These are phyloP conservation scores for Aphaenogaster ashmeadi DNA, from an alignment of 1,140 invertebrate genomes.

Conservation along the genomic window DNA sequence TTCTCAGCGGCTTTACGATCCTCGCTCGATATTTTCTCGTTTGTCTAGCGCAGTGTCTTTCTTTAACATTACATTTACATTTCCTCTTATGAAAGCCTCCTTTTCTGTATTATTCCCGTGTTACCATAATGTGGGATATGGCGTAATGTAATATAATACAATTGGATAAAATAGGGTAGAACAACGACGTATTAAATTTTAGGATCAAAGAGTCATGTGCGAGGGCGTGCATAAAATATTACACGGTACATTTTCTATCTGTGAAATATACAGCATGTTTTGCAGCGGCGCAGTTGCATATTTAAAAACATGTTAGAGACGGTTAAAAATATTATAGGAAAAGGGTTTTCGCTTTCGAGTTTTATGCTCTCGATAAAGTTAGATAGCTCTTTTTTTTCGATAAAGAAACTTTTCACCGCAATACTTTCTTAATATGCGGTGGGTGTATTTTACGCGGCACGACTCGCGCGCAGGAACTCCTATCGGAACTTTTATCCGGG, in stretches of 20 bases:
- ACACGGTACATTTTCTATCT: constrained; percentile 1
- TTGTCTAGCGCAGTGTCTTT: not conserved
- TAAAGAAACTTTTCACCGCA: constrained; percentile 31
- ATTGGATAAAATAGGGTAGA: constrained; percentile 11
- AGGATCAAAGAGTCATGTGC: constrained; percentile 28
- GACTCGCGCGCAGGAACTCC: not conserved
- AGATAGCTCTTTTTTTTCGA: not conserved
- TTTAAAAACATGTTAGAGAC: constrained; percentile 42
- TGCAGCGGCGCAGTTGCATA: not conserved
- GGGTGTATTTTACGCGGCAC: not conserved
- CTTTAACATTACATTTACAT: constrained; percentile 31
- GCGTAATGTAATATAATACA: constrained; percentile 19
- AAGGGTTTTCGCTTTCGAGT: not conserved
- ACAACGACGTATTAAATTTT: constrained; percentile 44
- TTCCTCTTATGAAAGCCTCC: not conserved
- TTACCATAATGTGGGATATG: constrained; percentile 2
- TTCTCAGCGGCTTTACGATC: not conserved
- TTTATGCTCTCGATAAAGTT: constrained; percentile 1
- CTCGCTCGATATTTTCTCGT: not conserved
- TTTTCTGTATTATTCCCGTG: constrained; percentile 15
- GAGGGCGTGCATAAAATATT: constrained; percentile 25
- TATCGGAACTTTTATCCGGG: constrained; percentile 4
- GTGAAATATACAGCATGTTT: constrained; percentile 20
- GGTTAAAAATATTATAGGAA: constrained; percentile 29
- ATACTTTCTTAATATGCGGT: constrained; percentile 50